Conservation (phyloP, 2,113 vertebrate species). For the Campylorhamphus procurvoides region DNA sequence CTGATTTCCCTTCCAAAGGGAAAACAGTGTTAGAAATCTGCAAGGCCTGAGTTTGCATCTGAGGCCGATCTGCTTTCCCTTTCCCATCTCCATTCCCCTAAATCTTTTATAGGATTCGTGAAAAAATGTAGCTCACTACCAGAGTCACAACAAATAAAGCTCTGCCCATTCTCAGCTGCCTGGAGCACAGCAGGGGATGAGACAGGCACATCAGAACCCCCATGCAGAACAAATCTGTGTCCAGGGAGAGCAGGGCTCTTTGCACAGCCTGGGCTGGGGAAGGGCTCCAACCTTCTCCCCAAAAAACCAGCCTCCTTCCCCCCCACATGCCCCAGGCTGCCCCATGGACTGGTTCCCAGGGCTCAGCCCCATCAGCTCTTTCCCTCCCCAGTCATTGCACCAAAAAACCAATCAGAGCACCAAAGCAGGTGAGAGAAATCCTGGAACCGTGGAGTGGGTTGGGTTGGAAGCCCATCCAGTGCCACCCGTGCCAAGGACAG, state of each 20-base stretch:
- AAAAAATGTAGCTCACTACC: fast-evolving
- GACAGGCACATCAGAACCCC: not conserved
- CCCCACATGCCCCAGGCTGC: fast-evolving
- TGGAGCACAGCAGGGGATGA: not conserved
- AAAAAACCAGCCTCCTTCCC: not conserved
- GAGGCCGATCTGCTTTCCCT: not conserved
- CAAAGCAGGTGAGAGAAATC: too few relatives aligned
- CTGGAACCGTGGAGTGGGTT: fast-evolving
- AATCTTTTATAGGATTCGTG: not conserved
- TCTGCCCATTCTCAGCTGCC: not conserved
- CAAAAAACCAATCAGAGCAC: fast-evolving
- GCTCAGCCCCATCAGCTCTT: not conserved
- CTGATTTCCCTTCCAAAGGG: not conserved
- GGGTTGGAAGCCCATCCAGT: fast-evolving
- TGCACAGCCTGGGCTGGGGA: not conserved
- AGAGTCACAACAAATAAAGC: not conserved
- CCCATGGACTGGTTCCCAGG: fast-evolving
- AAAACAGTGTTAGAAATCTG: not conserved
- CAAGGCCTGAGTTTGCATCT: not conserved
- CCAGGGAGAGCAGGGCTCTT: not conserved
- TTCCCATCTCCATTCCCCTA: not conserved
- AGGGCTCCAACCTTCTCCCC: fast-evolving
- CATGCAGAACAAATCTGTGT: not conserved
- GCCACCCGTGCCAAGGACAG: not conserved
- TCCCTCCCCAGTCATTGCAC: fast-evolving